These are phyloP conservation scores for Callyntrura guangdongensis DNA, from an alignment of 2,888 invertebrate species.

Conservation along the genomic window DNA sequence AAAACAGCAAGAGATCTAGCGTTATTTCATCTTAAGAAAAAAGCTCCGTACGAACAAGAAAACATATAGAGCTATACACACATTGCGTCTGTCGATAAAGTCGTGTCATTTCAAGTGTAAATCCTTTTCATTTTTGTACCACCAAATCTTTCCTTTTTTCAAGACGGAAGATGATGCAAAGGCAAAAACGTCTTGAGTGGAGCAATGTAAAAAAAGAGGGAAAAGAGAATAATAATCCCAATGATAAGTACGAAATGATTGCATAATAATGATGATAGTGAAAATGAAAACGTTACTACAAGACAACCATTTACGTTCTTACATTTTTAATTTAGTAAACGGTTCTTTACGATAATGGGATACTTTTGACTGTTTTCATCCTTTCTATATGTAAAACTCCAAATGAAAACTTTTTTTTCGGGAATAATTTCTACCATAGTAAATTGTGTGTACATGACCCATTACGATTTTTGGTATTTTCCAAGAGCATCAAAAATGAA, in stretches of 20 bases:
- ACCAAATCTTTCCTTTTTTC: not conserved
- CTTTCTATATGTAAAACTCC: not conserved
- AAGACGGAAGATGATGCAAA: not conserved
- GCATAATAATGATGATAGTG: not conserved
- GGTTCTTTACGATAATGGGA: not conserved
- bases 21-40: conserved; percentile 25
- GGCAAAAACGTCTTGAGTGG: not conserved
- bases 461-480: conserved; percentile 11
- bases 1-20: not conserved
- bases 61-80: not conserved
- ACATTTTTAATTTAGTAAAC: conserved; percentile 21
- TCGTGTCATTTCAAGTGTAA: conserved; percentile 40
- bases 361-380: not conserved
- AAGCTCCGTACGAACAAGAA: not conserved
- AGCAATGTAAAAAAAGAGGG: not conserved
- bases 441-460: not conserved
- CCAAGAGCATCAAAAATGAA: conserved; percentile 2
- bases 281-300: conserved; percentile 10
- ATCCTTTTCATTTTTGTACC: conserved; percentile 43
- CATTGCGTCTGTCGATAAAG: conserved; percentile 19
- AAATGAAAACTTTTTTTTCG: too few relatives aligned
- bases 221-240: not conserved
- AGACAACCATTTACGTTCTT: not conserved
- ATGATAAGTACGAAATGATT: conserved; percentile 17
- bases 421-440: not conserved